Evolutionary conservation across 2,888 invertebrate genomes (phyloP).

Genomic region (Andrena praecox): DNA sequence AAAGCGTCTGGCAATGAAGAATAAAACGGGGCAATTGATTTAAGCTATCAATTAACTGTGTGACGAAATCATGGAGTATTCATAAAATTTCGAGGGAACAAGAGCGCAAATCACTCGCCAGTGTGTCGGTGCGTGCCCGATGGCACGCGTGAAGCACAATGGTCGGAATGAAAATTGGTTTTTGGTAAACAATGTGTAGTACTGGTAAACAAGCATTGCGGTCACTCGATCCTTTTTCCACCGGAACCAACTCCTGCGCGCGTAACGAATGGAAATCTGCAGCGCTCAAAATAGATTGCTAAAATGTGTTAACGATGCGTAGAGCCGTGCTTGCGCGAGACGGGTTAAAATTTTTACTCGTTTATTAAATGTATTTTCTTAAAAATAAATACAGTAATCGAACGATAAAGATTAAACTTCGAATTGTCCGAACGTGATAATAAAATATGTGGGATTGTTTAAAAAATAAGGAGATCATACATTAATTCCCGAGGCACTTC

Average conservation of each 20-base stretch:
- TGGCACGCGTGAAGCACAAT: slow-evolving; percentile 33
- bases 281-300: slow-evolving; percentile 19
- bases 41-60: slow-evolving; percentile 28
- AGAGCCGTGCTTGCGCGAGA: neutral
- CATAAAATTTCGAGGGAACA: slow-evolving; percentile 19
- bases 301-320: slow-evolving; percentile 7
- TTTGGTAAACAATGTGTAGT: slow-evolving; percentile 53
- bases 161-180: slow-evolving; percentile 41
- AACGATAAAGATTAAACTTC: neutral
- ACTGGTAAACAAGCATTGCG: slow-evolving; percentile 47
- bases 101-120: slow-evolving; percentile 22
- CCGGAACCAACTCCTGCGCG: slow-evolving; percentile 7
- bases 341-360: too few relatives aligned
- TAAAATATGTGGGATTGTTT: too few relatives aligned
- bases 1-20: neutral
- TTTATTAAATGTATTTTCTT: neutral
- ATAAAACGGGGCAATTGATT: slow-evolving; percentile 5
- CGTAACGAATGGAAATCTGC: slow-evolving; percentile 42
- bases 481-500: too few relatives aligned
- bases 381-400: neutral
- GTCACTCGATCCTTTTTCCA: slow-evolving; percentile 27
- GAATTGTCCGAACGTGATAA: neutral
- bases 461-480: too few relatives aligned
- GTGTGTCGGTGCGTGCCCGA: neutral
- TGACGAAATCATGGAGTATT: slow-evolving; percentile 23